These are phyloP conservation scores for Theristicus caerulescens DNA, from an alignment of 2,113 vertebrate genomes.

Conservation along the genomic window DNA sequence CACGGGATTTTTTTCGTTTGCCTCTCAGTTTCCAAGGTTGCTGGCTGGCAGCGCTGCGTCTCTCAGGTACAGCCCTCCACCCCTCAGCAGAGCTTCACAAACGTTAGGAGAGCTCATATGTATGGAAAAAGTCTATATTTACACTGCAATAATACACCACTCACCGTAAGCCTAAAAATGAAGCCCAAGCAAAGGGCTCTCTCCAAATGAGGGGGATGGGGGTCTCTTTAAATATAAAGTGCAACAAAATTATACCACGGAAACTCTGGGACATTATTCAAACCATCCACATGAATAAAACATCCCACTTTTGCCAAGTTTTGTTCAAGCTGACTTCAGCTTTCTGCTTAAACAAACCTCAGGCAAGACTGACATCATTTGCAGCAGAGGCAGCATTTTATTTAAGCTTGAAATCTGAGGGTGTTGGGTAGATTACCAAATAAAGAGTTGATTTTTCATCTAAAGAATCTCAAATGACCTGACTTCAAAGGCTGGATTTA, in stretches of 20 bases:
- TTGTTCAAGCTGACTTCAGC: constrained; percentile 65
- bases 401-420: constrained; percentile 44
- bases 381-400: constrained; percentile 43
- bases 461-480: constrained; percentile 45
- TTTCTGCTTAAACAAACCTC: constrained; percentile 65
- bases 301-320: constrained; percentile 55
- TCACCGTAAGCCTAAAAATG: background rate
- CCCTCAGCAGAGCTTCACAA: background rate
- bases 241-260: constrained; percentile 48
- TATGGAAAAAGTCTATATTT: constrained; percentile 46
- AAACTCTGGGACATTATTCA: constrained; percentile 62
- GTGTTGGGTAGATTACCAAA: constrained; percentile 57
- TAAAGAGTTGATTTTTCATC: constrained; percentile 58
- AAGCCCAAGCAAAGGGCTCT: constrained; percentile 1
- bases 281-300: constrained; percentile 58
- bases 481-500: constrained; percentile 56
- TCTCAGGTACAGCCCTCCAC: background rate
- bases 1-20: background rate
- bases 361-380: constrained; percentile 64
- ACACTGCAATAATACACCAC: constrained; percentile 27
- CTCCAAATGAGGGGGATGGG: background rate
- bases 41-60: background rate
- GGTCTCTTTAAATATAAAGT: constrained; percentile 18
- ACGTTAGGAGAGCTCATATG: background rate
- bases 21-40: background rate